Percentiles rank a stretch among this genome's conserved stretches.
Evolutionary conservation across 92 coral and sea anemone species (phyloP).

Genomic region (Palythoa grandiflora): DNA sequence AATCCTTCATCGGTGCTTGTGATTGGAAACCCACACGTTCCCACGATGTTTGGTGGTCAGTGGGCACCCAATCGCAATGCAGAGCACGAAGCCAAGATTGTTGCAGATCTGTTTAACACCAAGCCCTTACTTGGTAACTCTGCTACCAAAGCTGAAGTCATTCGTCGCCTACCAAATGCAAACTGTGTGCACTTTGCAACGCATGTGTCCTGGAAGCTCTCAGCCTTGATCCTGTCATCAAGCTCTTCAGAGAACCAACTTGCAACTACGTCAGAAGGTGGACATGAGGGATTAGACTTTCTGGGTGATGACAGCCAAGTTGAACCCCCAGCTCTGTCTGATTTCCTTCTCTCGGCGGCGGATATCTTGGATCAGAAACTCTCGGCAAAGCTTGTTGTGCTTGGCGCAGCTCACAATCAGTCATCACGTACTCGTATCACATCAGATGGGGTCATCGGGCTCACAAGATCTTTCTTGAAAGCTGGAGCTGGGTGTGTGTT

Average conservation of each 20-base stretch:
- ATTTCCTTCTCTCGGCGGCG: slow-evolving; percentile 95
- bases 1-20: slow-evolving; percentile 82
- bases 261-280: slow-evolving; percentile 59
- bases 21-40: slow-evolving; percentile 95
- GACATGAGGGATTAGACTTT: slow-evolving; percentile 76
- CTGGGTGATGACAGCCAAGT: slow-evolving; percentile 79
- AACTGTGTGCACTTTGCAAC: slow-evolving; percentile 98
- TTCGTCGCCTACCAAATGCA: slow-evolving; percentile 76
- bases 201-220: slow-evolving; percentile 97
- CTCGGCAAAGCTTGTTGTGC: slow-evolving; percentile 89
- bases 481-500: slow-evolving; percentile 94
- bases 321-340: slow-evolving; percentile 88
- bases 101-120: slow-evolving; percentile 89
- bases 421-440: slow-evolving; percentile 88
- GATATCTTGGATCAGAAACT: slow-evolving; percentile 85
- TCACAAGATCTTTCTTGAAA: slow-evolving; percentile 91
- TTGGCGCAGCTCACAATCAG: slow-evolving; percentile 95
- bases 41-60: slow-evolving; percentile 86
- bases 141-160: slow-evolving; percentile 84
- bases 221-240: slow-evolving; percentile 92
- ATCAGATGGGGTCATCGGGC: slow-evolving; percentile 93
- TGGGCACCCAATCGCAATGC: slow-evolving; percentile 95
- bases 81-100: slow-evolving; percentile 97
- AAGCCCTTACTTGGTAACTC: slow-evolving; percentile 87
- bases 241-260: slow-evolving; percentile 68